Evolutionary conservation across 2,888 invertebrate genomes (phyloP).

Genomic region (Brassicogethes aeneus): DNA sequence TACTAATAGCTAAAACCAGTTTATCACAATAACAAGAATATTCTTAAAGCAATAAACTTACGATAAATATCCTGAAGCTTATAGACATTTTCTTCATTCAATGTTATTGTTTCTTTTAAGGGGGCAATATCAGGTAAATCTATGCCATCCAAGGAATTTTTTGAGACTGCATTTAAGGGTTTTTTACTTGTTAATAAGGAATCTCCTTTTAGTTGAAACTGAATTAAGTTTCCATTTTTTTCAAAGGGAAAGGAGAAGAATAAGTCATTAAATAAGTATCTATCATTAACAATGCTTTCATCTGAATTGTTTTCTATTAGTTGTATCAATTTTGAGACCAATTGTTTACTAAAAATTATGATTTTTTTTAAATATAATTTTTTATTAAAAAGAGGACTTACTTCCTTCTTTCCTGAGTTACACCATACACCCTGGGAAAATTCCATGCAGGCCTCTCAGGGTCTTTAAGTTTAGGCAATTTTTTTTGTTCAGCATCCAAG

Average conservation of each 20-base stretch:
- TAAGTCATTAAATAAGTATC: constrained; percentile 52
- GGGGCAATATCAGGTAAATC: constrained; percentile 67
- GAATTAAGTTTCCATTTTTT: constrained; percentile 52
- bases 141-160: constrained; percentile 44
- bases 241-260: constrained; percentile 49
- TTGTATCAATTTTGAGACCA: constrained; percentile 56
- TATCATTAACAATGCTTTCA: constrained; percentile 44
- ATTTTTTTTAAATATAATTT: no score
- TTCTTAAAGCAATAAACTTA: no score
- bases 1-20: constrained; percentile 43
- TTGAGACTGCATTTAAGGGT: constrained; percentile 47
- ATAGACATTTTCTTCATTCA: constrained; percentile 57
- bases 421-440: constrained; percentile 66
- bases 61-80: constrained; percentile 55
- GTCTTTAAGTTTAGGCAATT: constrained; percentile 65
- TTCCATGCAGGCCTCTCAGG: constrained; percentile 59
- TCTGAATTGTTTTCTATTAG: constrained; percentile 58
- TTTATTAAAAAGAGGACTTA: no score
- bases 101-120: constrained; percentile 60
- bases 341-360: constrained; percentile 49
- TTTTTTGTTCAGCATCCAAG: constrained; percentile 71
- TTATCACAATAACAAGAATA: background rate
- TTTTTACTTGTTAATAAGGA: constrained; percentile 55
- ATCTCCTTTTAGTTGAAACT: constrained; percentile 57
- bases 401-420: constrained; percentile 61